phyloP scores from a whole-genome alignment of 2,888 invertebrate species.

The Tribolium freemani region DNA sequence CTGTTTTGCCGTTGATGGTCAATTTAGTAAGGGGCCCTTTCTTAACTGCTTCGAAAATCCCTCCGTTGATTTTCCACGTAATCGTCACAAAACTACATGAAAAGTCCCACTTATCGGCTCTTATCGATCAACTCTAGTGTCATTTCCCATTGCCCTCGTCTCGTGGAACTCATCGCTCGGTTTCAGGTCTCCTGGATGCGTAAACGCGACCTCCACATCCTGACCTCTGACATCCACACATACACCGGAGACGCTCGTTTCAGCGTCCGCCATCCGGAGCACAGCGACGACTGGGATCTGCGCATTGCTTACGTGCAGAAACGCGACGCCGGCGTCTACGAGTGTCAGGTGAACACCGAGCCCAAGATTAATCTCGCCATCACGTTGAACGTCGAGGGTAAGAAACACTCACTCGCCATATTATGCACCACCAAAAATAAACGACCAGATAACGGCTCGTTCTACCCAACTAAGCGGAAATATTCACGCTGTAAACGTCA shows the following conservation, averaged over 20 bases:
- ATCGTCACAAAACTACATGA: too few species aligned
- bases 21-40: too few species aligned
- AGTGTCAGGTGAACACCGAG: constrained; percentile 92
- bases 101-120: too few species aligned
- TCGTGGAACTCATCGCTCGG: background rate
- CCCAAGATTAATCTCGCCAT: constrained; percentile 91
- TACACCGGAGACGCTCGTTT: constrained; percentile 91
- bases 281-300: constrained; percentile 89
- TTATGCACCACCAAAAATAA: constrained; percentile 39
- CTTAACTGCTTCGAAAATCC: too few species aligned
- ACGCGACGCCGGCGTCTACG: constrained; percentile 87
- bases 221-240: constrained; percentile 87
- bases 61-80: too few species aligned
- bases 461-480: constrained; percentile 43
- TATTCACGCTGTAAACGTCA: constrained; percentile 40
- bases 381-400: constrained; percentile 85
- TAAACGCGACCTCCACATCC: constrained; percentile 85
- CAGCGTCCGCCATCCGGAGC: constrained; percentile 86
- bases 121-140: too few species aligned
- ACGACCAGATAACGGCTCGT: constrained; percentile 40
- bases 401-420: constrained; percentile 51
- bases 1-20: too few species aligned
- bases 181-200: constrained; percentile 87
- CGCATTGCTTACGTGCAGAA: constrained; percentile 87
- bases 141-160: too few species aligned